These are phyloP conservation scores for Scartelaos histophorus DNA, from an alignment of 2,113 vertebrate genomes.

Conservation along the genomic window DNA sequence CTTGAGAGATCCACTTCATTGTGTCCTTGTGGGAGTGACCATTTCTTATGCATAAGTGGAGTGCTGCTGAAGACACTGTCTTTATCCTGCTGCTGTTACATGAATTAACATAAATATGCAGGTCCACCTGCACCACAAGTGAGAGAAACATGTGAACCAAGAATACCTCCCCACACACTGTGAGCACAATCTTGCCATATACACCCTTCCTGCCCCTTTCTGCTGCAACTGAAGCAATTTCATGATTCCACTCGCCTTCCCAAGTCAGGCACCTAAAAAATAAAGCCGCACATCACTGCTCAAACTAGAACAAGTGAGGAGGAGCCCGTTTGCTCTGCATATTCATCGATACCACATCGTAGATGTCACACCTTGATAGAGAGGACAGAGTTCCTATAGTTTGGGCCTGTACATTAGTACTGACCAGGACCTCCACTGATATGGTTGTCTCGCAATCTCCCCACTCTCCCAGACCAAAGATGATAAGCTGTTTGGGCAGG, in stretches of 20 bases:
- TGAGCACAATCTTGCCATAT: slow-evolving; percentile 81
- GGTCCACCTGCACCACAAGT: background rate
- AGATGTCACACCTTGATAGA: slow-evolving; percentile 66
- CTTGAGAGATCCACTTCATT: slow-evolving; percentile 53
- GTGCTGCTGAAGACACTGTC: slow-evolving; percentile 73
- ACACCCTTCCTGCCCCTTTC: slow-evolving; percentile 74
- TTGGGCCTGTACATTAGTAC: slow-evolving; percentile 66
- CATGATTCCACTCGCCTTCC: slow-evolving; percentile 83
- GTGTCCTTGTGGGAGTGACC: slow-evolving; percentile 40
- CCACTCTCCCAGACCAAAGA: slow-evolving; percentile 88
- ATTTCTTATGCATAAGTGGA: slow-evolving; percentile 55
- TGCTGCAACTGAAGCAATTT: slow-evolving; percentile 72
- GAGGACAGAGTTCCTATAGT: slow-evolving; percentile 77
- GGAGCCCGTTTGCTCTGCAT: too few species aligned
- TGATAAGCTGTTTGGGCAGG: slow-evolving; percentile 79
- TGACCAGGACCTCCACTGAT: slow-evolving; percentile 75
- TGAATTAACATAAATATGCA: slow-evolving; percentile 2
- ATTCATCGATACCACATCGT: background rate
- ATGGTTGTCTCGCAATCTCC: slow-evolving; percentile 58
- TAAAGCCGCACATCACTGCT: background rate
- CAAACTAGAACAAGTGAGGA: background rate
- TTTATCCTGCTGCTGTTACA: slow-evolving; percentile 44
- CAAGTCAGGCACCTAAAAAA: slow-evolving; percentile 82
- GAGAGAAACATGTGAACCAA: background rate
- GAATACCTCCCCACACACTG: slow-evolving; percentile 77